A percentile compares a stretch with the other conserved stretches of the same genome.
These are phyloP conservation scores for Cephalotes varians DNA, from an alignment of 2,888 invertebrate genomes.

Conservation along the genomic window DNA sequence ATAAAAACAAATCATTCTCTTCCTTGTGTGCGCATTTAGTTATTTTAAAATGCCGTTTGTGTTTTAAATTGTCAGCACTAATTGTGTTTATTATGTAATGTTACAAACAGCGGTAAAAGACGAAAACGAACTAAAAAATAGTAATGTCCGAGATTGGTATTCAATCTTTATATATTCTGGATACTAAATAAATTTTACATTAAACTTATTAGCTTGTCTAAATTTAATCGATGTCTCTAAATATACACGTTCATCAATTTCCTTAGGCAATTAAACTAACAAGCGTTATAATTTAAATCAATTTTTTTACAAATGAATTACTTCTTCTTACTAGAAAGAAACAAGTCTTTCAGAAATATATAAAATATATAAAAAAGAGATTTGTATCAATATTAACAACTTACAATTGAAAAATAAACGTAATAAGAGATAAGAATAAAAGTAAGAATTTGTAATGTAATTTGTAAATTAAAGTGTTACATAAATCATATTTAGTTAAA, in stretches of 20 bases:
- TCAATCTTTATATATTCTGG: background rate
- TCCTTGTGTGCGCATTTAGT: background rate
- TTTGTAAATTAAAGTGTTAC: background rate
- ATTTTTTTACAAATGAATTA: background rate
- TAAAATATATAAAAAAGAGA: background rate
- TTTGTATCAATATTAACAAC: background rate
- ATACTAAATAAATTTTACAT: background rate
- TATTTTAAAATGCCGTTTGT: conserved; percentile 9
- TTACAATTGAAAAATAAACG: background rate
- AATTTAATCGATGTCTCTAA: background rate
- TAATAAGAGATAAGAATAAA: background rate
- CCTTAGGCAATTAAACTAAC: background rate
- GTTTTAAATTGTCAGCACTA: conserved; percentile 13
- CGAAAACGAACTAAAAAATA: background rate
- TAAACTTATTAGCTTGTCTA: background rate
- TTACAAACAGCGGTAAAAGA: background rate
- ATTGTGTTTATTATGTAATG: background rate
- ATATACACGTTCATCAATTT: background rate
- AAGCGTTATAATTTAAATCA: background rate
- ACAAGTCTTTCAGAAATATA: background rate
- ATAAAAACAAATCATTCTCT: conserved; percentile 19
- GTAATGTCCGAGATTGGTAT: background rate
- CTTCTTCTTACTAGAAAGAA: background rate
- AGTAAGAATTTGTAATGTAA: background rate
- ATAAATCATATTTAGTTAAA: background rate